Conservation (phyloP, 2,113 vertebrate species). For the Podiceps cristatus region DNA sequence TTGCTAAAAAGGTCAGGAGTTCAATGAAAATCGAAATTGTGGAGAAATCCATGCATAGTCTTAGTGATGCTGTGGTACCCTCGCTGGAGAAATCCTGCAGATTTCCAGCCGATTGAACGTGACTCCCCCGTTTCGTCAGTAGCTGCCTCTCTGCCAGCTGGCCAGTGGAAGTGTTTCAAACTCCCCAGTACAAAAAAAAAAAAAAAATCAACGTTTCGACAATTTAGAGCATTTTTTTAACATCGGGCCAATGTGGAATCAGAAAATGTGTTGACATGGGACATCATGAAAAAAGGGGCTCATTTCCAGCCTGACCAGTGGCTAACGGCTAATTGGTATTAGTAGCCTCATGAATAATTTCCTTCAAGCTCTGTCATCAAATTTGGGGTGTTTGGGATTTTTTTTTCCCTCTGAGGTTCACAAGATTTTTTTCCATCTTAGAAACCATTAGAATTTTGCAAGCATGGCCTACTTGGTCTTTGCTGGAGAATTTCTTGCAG, state of each 20-base stretch:
- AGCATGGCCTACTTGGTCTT: not conserved
- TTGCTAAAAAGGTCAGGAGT: conserved; percentile 75
- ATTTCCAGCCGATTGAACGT: conserved; percentile 6
- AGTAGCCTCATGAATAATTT: not conserved
- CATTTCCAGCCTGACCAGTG: not conserved
- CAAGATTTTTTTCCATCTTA: not conserved
- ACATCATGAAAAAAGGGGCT: not conserved
- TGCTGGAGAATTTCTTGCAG: not conserved
- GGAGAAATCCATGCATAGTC: not conserved
- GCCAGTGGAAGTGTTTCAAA: not conserved
- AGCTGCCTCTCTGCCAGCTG: conserved; percentile 19
- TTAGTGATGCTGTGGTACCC: not conserved
- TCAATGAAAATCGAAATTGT: conserved; percentile 45
- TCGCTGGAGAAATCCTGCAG: not conserved
- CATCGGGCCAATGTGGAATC: not conserved
- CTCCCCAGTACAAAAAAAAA: not conserved
- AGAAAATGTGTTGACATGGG: not conserved
- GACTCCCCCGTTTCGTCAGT: not conserved
- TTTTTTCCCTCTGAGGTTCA: not conserved
- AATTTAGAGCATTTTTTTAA: not conserved
- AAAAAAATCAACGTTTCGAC: not conserved
- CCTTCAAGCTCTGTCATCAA: not conserved
- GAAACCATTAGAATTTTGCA: not conserved
- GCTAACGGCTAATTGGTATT: not conserved
- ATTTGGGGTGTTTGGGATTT: not conserved